These are phyloP conservation scores for Rhynchotus rufescens DNA, from an alignment of 2,797 vertebrate genomes.

Conservation along the genomic window DNA sequence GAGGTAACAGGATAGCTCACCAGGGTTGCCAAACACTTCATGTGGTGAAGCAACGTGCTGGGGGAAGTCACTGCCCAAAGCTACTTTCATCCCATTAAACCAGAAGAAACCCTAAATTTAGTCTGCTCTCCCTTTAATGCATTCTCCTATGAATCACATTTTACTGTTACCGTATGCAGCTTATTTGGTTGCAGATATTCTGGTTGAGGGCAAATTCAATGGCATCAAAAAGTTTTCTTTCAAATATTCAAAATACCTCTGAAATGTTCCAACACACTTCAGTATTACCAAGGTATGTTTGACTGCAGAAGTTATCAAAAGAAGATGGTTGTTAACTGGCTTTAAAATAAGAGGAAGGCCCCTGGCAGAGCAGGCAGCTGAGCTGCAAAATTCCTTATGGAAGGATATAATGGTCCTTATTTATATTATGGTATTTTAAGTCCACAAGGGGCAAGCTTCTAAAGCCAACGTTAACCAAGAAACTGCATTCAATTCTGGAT, in stretches of 20 bases:
- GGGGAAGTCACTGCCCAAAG: constrained; percentile 33
- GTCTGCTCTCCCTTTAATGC: neutral
- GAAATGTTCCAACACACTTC: neutral
- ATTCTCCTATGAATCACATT: neutral
- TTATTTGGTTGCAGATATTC: neutral
- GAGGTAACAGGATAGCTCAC: constrained; percentile 50
- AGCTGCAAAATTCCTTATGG: neutral
- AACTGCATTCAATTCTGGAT: neutral
- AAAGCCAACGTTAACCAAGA: neutral
- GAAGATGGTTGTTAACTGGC: neutral
- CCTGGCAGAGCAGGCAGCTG: neutral
- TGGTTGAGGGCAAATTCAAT: neutral
- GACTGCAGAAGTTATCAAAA: neutral
- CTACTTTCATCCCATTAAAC: constrained; percentile 29
- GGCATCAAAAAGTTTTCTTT: neutral
- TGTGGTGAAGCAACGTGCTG: constrained; percentile 7
- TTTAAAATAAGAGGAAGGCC: neutral
- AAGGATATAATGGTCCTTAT: neutral
- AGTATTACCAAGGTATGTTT: neutral
- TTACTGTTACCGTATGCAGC: neutral
- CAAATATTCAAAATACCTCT: neutral
- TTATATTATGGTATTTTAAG: neutral
- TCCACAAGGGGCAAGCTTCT: neutral
- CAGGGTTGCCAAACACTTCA: constrained; percentile 39
- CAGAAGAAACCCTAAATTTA: constrained; percentile 33